Base-by-base conservation (phyloP, 2,113 vertebrate species). In the Leptosomus discolor region DNA sequence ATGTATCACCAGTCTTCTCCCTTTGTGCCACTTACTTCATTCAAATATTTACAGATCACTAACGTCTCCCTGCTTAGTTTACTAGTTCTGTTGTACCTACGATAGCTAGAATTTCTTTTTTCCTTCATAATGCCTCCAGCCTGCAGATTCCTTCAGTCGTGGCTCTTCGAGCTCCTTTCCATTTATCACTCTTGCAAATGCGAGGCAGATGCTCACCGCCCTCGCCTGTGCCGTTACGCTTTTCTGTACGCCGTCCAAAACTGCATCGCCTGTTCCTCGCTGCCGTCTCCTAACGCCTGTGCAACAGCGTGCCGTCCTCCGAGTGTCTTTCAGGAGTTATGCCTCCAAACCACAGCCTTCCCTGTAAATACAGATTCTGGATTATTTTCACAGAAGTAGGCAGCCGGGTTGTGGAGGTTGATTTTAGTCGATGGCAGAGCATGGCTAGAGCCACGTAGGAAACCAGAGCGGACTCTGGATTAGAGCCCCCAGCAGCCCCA, bases 401-500 rank as follows among this genome's bases (percentile, higher is more conserved):
- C 1, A 0, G n/a, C 3, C 1, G 2, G 8, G 5, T 5, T 51
- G 26, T 22, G 58, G 39, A 56, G 3, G 20, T 1, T 39, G 50
- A 4, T 82, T n/a, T 51, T 56, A 39, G 10, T 1, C 11, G 23
- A 12, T 15, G 45, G 61, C 12, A 57, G 26, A 12, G 13, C 37
- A 41, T 3, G 54, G 36, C 24, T 37, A 0, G 48, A 84, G 58
- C 30, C 0, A 0, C 0, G 0, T 1, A 19, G 46, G 56, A 70
- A 65, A 75, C 24, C 0, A 1, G 57, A 61, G 45, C 2, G 4
- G 37, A 6, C 6, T 43, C 18, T 14, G 69, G 36, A 4, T 77
- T 39, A 4, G 7, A 69, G 61, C 11, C 26, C 27, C 58, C n/a
- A 7, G 8, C 27, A 75, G 12, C 41, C 27, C 27, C 19, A 1